Conservation (phyloP, 2,888 invertebrate genomes). For the Aethes cnicana region DNA sequence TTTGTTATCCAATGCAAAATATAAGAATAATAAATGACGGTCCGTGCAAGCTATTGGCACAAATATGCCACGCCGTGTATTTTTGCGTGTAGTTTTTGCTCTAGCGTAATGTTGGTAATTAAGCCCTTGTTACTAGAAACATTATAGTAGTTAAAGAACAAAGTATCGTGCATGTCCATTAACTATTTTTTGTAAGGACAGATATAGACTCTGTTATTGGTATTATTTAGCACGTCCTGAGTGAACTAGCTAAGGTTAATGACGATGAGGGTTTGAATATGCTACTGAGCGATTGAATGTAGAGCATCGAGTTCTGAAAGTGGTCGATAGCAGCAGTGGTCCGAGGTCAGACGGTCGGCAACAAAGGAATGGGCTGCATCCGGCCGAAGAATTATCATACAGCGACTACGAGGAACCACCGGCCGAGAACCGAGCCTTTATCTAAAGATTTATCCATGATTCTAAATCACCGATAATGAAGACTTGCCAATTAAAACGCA, state of each 20-base stretch:
- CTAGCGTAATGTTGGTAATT: constrained; percentile 26
- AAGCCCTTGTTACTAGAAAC: constrained; percentile 22
- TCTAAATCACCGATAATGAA: constrained; percentile 21
- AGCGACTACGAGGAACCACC: constrained; percentile 68
- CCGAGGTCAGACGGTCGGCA: constrained; percentile 75
- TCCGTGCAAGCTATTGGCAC: neutral
- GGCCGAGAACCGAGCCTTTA: constrained; percentile 35
- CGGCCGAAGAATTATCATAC: constrained; percentile 75
- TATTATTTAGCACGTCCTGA: neutral
- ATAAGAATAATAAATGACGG: neutral
- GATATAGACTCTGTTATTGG: neutral
- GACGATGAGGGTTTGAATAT: neutral
- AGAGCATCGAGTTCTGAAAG: constrained; percentile 46
- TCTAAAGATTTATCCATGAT: constrained; percentile 16
- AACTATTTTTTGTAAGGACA: constrained; percentile 13
- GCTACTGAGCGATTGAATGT: constrained; percentile 32
- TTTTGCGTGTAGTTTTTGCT: constrained; percentile 16
- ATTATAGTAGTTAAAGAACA: constrained; percentile 21
- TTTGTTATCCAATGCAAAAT: constrained; percentile 12
- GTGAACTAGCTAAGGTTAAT: neutral
- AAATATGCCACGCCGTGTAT: constrained; percentile 1
- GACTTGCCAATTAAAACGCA: constrained; percentile 4
- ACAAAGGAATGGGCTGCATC: constrained; percentile 81
- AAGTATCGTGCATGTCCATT: constrained; percentile 25
- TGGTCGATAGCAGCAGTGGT: constrained; percentile 51